phyloP scores from a whole-genome alignment of 1,140 invertebrate genomes.

The Eurosta solidaginis region DNA sequence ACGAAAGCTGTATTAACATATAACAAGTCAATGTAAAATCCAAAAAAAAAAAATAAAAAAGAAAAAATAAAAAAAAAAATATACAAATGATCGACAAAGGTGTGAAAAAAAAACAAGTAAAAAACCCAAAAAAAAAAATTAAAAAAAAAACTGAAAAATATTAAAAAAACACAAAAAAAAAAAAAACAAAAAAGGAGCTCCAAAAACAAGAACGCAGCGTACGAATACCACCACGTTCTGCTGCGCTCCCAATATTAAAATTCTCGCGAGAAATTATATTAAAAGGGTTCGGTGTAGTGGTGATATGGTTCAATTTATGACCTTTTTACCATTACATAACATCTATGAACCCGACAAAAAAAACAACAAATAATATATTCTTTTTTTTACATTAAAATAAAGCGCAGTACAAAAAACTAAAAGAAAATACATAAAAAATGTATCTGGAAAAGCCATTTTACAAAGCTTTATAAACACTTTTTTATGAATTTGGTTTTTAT shows the following conservation, averaged over 20 bases:
- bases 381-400: neutral
- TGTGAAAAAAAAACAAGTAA: neutral
- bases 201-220: neutral
- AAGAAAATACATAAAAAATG: too few relatives aligned
- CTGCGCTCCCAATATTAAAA: neutral
- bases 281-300: slow-evolving; percentile 12
- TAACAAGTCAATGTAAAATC: neutral
- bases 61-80: neutral
- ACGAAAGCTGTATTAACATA: slow-evolving; percentile 16
- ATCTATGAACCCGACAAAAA: slow-evolving; percentile 14
- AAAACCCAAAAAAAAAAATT: neutral
- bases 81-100: neutral
- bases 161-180: neutral
- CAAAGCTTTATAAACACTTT: too few relatives aligned
- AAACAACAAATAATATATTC: neutral
- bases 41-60: neutral
- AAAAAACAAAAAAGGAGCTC: neutral
- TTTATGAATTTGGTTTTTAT: too few relatives aligned
- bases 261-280: slow-evolving; percentile 3
- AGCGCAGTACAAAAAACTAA: too few relatives aligned
- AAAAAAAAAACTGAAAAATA: neutral
- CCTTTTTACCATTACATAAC: slow-evolving; percentile 3
- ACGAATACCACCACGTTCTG: neutral
- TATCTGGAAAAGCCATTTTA: too few relatives aligned
- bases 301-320: neutral